Percentiles rank a stretch among this genome's conserved stretches.
These are phyloP conservation scores for Parnassius glacialis DNA, from an alignment of 2,888 invertebrate genomes.

Conservation along the genomic window DNA sequence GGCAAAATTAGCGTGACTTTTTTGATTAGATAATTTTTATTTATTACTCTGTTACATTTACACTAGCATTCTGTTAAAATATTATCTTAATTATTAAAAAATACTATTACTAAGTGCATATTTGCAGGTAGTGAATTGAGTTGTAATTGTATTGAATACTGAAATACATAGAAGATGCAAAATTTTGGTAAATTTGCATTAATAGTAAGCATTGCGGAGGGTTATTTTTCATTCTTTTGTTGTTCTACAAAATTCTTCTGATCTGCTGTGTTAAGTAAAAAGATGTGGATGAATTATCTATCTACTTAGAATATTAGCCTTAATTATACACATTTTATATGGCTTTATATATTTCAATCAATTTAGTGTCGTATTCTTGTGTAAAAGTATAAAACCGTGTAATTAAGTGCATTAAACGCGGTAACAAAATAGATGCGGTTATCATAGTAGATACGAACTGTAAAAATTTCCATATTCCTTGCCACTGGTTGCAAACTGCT, in stretches of 20 bases:
- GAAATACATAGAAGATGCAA: too few relatives aligned
- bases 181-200: too few relatives aligned
- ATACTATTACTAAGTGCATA: too few relatives aligned
- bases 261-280: too few relatives aligned
- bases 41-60: background rate
- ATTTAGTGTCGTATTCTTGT: background rate
- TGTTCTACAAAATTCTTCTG: too few relatives aligned
- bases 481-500: slow-evolving; percentile 39
- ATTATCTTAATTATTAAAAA: too few relatives aligned
- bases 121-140: too few relatives aligned
- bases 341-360: background rate
- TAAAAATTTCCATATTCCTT: slow-evolving; percentile 37
- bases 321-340: background rate
- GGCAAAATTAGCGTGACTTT: slow-evolving; percentile 27
- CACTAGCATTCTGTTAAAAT: too few relatives aligned
- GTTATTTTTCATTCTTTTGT: too few relatives aligned
- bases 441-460: slow-evolving; percentile 17
- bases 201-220: too few relatives aligned
- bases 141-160: too few relatives aligned
- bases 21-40: slow-evolving; percentile 18
- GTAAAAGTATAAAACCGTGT: background rate
- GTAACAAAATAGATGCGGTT: slow-evolving; percentile 3
- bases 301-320: background rate
- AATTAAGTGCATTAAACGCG: background rate
- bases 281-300: background rate